Evolutionary conservation across 1,140 invertebrate species (phyloP).

Genomic region (Papilio machaon): DNA sequence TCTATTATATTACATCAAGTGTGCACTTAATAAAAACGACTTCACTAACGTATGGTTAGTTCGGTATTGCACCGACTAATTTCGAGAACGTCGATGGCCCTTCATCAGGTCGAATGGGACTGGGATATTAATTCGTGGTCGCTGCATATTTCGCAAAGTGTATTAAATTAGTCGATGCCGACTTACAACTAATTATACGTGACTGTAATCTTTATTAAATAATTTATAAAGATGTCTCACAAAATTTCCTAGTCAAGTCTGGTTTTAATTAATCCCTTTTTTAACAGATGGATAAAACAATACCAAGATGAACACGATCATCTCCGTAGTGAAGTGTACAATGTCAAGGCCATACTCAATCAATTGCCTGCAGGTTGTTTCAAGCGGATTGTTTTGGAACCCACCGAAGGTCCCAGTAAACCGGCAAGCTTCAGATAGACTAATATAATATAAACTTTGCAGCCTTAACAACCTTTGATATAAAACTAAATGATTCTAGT

Average conservation of each 20-base stretch:
- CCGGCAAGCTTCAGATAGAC: slow-evolving; percentile 55
- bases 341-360: slow-evolving; percentile 92
- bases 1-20: slow-evolving; percentile 2
- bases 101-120: no score
- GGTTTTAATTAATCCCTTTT: slow-evolving; percentile 33
- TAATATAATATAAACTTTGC: background rate
- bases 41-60: background rate
- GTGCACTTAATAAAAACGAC: background rate
- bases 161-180: background rate
- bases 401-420: slow-evolving; percentile 71
- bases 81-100: background rate
- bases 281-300: slow-evolving; percentile 88
- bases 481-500: slow-evolving; percentile 7
- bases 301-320: slow-evolving; percentile 91
- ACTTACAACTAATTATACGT: background rate
- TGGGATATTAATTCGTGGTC: no score
- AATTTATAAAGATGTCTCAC: background rate
- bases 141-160: background rate
- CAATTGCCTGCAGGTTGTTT: slow-evolving; percentile 93
- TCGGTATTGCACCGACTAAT: background rate
- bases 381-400: slow-evolving; percentile 86
- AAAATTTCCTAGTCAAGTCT: background rate
- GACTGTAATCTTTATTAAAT: background rate
- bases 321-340: slow-evolving; percentile 90
- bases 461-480: background rate